Conservation (phyloP, 2,113 vertebrate genomes). For the Apistogramma diplotaenia region DNA sequence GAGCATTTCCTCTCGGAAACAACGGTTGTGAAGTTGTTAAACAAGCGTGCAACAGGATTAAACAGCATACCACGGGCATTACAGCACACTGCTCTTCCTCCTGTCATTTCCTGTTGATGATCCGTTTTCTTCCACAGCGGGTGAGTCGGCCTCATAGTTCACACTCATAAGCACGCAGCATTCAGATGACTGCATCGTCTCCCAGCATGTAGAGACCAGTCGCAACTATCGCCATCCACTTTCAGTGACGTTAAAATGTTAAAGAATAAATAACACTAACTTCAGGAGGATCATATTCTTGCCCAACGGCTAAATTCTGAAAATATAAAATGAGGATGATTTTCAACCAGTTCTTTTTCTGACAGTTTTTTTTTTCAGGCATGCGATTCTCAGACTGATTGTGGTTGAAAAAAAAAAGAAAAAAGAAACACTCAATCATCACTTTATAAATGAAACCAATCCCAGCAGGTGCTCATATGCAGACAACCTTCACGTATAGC, state of each 20-base stretch:
- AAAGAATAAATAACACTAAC: background rate
- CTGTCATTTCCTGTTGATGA: constrained; percentile 61
- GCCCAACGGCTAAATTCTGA: background rate
- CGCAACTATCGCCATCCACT: background rate
- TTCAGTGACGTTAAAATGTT: background rate
- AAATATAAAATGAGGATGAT: background rate
- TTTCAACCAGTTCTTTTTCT: background rate
- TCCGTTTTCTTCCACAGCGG: constrained; percentile 22
- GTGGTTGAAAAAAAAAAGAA: background rate
- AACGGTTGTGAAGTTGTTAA: constrained; percentile 37
- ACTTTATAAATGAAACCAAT: constrained; percentile 31
- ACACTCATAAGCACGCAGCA: background rate
- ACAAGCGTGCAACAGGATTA: constrained; percentile 58
- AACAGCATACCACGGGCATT: constrained; percentile 48
- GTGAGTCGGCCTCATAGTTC: background rate
- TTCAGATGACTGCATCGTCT: constrained; percentile 17
- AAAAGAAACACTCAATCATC: background rate
- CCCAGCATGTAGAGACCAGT: constrained; percentile 1
- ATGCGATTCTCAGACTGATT: constrained; percentile 5
- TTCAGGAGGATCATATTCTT: background rate
- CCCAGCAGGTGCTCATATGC: constrained; percentile 14
- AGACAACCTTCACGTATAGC: constrained; percentile 17
- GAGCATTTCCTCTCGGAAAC: constrained; percentile 44
- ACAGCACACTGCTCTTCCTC: constrained; percentile 43
- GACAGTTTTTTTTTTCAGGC: constrained; percentile 26